phyloP scores from a whole-genome alignment of 1,140 invertebrate genomes.

The Diprion similis region DNA sequence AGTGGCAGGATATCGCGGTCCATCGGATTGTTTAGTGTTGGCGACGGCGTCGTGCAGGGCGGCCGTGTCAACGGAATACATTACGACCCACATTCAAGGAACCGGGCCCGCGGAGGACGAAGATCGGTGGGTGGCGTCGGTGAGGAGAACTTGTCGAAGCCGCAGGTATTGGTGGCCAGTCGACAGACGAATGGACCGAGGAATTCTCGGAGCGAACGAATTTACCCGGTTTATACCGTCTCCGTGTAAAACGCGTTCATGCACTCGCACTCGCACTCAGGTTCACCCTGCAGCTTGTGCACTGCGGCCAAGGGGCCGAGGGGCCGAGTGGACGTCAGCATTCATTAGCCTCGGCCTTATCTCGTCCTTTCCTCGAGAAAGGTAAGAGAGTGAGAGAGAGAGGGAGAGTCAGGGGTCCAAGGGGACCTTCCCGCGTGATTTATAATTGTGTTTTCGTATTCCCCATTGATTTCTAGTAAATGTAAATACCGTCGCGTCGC shows the following conservation, averaged over 20 bases:
- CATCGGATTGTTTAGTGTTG: slow-evolving; percentile 57
- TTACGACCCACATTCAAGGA: slow-evolving; percentile 51
- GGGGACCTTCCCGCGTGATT: slow-evolving; percentile 25
- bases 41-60: slow-evolving; percentile 50
- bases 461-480: slow-evolving; percentile 42
- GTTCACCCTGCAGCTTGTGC: too few relatives aligned
- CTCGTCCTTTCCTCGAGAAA: slow-evolving; percentile 9
- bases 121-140: slow-evolving; percentile 1
- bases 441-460: slow-evolving; percentile 39
- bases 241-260: not conserved
- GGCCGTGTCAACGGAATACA: slow-evolving; percentile 52
- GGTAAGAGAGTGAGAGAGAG: too few relatives aligned
- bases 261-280: not conserved
- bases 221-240: too few relatives aligned
- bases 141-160: not conserved
- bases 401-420: too few relatives aligned
- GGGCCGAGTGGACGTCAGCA: slow-evolving; percentile 29
- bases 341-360: slow-evolving; percentile 31
- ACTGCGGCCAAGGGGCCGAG: not conserved
- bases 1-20: slow-evolving; percentile 50
- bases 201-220: too few relatives aligned
- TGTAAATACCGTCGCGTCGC: slow-evolving; percentile 39
- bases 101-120: slow-evolving; percentile 15
- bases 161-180: not conserved
- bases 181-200: not conserved